Conservation (phyloP, 37 sponge, comb jelly and placozoan genomes). For the Haliclona indistincta region DNA sequence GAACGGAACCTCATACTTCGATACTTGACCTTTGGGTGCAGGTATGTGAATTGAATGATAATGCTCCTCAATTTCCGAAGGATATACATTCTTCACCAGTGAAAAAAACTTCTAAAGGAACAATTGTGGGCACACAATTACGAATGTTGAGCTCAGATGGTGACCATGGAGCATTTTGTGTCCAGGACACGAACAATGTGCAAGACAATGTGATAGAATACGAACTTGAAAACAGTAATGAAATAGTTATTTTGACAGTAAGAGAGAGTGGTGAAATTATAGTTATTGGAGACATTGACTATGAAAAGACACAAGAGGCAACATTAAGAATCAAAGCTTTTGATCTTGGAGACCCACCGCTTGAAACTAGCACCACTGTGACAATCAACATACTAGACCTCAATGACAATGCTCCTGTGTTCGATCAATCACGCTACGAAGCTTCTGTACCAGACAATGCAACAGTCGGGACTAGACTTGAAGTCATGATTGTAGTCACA, state of each 20-base stretch:
- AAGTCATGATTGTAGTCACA: conserved; percentile 23
- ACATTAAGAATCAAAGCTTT: conserved; percentile 21
- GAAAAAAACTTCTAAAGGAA: conserved; percentile 16
- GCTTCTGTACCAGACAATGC: conserved; percentile 40
- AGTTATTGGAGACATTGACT: conserved; percentile 54
- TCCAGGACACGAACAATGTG: conserved; percentile 11
- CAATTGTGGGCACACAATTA: conserved; percentile 31
- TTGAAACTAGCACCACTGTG: conserved; percentile 2
- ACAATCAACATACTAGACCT: conserved; percentile 17
- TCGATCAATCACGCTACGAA: not conserved
- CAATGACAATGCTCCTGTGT: conserved; percentile 36
- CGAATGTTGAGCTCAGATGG: conserved; percentile 27
- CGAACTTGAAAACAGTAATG: conserved; percentile 26
- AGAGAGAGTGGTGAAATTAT: conserved; percentile 46
- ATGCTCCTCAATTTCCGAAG: conserved; percentile 39
- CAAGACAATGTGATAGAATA: conserved; percentile 33
- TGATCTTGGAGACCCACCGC: not conserved
- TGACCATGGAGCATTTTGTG: conserved; percentile 61
- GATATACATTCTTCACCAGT: not conserved
- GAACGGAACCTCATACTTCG: not conserved
- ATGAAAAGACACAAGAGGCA: conserved; percentile 22
- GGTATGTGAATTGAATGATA: conserved; percentile 82
- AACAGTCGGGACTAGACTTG: conserved; percentile 30
- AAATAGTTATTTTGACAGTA: conserved; percentile 12
- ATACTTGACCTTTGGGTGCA: not conserved